phyloP scores from a whole-genome alignment of 2,113 vertebrate genomes.

The Nothocercus nigrocapillus region DNA sequence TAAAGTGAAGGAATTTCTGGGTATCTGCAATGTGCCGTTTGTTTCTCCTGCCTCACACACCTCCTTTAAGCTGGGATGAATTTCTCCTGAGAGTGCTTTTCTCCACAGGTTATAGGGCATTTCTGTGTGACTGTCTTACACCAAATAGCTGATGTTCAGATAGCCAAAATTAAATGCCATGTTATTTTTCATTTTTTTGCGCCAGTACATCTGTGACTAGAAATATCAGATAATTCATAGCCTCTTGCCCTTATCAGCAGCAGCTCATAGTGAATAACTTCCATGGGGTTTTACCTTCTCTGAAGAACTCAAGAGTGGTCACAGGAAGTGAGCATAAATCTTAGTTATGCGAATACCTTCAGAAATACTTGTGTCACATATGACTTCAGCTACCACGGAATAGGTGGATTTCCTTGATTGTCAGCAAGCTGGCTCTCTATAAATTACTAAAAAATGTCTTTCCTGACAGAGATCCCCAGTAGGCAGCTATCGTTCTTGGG shows the following conservation, averaged over 20 bases:
- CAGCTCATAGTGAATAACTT: background rate
- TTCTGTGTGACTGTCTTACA: background rate
- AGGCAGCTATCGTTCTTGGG: rapidly evolving
- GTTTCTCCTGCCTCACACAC: rapidly evolving
- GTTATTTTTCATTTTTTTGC: rapidly evolving
- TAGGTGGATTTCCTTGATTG: rapidly evolving
- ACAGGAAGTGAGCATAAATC: background rate
- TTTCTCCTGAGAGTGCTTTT: background rate
- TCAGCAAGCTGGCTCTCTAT: background rate
- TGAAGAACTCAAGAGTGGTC: background rate
- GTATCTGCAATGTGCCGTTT: rapidly evolving
- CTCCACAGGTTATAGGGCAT: background rate
- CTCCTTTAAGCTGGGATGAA: background rate
- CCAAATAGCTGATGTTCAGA: background rate
- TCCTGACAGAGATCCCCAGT: background rate
- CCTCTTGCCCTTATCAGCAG: background rate
- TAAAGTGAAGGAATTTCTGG: background rate
- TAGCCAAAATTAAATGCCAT: background rate
- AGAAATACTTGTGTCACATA: background rate
- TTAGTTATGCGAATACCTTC: background rate
- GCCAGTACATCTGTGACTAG: background rate
- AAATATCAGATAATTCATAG: background rate
- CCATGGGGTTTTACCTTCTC: background rate
- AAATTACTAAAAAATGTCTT: background rate
- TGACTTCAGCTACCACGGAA: background rate